These are phyloP conservation scores for Marasmarcha lunaedactyla DNA, from an alignment of 2,888 invertebrate species.

Conservation along the genomic window DNA sequence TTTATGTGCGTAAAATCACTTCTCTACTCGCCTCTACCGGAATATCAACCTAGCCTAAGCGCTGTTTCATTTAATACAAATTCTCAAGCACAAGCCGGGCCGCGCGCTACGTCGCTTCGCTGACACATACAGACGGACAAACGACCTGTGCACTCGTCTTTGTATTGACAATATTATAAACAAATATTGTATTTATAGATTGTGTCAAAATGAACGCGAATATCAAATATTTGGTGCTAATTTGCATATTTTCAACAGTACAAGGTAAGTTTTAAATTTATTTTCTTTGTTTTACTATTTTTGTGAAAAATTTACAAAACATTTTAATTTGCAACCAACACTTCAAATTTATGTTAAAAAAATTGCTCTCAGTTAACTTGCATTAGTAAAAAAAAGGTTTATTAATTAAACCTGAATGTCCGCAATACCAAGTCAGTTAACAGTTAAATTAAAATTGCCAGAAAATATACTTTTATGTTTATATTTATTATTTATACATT, in stretches of 20 bases:
- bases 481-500: no score
- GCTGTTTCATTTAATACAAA: slow-evolving; percentile 32
- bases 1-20: slow-evolving; percentile 14
- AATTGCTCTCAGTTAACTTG: no score
- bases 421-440: no score
- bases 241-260: no score
- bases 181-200: slow-evolving; percentile 12
- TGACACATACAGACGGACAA: neutral
- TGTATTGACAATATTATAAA: slow-evolving; percentile 19
- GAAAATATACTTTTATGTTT: no score
- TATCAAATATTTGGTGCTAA: no score
- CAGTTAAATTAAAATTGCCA: no score
- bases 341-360: no score
- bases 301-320: no score
- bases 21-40: slow-evolving; percentile 36
- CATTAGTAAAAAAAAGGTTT: no score
- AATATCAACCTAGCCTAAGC: slow-evolving; percentile 35
- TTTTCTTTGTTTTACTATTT: neutral
- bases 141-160: neutral
- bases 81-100: slow-evolving; percentile 14
- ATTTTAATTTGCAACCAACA: no score
- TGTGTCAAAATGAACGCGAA: neutral
- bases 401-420: no score
- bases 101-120: slow-evolving; percentile 7
- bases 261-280: neutral